These are phyloP conservation scores for Lasioglossum morio DNA, from an alignment of 2,888 invertebrate species.

Conservation along the genomic window DNA sequence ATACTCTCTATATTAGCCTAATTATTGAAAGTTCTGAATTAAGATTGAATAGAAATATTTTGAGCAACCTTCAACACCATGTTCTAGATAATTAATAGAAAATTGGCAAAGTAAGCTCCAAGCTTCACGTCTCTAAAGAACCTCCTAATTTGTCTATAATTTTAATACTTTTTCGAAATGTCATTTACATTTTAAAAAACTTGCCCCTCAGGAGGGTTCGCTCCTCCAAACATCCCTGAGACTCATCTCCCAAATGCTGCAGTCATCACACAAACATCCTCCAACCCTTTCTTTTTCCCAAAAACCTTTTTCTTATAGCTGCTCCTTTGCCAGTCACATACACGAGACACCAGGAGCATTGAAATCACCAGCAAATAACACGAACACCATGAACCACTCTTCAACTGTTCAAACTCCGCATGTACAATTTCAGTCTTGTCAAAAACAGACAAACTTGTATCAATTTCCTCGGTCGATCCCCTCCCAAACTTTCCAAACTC, in stretches of 20 bases:
- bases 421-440: not conserved
- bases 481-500: not conserved
- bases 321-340: not conserved
- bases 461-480: not conserved
- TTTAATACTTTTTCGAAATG: not conserved
- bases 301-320: not conserved
- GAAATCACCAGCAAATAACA: constrained; percentile 3
- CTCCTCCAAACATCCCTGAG: not conserved
- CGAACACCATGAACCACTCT: not conserved
- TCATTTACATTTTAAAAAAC: not conserved
- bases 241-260: not conserved
- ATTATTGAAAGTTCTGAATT: not conserved
- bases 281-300: not conserved
- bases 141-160: not conserved
- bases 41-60: not conserved
- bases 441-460: not conserved
- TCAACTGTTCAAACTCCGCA: too few species aligned
- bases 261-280: not conserved
- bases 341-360: not conserved
- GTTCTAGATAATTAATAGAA: not conserved
- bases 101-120: constrained; percentile 7
- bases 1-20: not conserved
- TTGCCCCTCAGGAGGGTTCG: constrained; percentile 6
- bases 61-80: too few species aligned
- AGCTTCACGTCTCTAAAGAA: not conserved